Evolutionary conservation across 2,113 vertebrate genomes (phyloP).

Genomic region (Cygnus atratus): DNA sequence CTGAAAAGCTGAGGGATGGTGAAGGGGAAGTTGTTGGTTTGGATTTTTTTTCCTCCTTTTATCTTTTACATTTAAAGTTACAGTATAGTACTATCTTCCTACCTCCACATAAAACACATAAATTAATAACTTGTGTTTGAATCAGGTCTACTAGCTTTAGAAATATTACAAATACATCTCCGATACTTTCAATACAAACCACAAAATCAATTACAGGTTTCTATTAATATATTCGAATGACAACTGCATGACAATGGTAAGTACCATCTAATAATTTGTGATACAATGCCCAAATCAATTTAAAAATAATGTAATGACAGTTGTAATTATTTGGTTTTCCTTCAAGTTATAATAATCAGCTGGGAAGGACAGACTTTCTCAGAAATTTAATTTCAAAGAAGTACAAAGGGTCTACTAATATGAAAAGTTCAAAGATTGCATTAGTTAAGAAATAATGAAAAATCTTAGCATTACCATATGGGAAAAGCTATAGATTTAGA

Average conservation of each 20-base stretch:
- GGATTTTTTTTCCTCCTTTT: neutral
- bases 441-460: neutral
- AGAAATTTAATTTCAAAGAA: neutral
- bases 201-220: neutral
- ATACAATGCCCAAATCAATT: neutral
- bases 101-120: neutral
- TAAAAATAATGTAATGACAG: neutral
- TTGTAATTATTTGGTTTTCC: neutral
- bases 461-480: neutral
- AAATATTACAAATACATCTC: neutral
- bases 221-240: neutral
- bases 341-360: neutral
- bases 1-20: neutral
- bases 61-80: neutral
- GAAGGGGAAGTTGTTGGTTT: neutral
- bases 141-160: neutral
- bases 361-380: neutral
- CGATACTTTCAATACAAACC: neutral
- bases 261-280: neutral
- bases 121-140: neutral
- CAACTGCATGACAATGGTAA: neutral
- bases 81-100: neutral
- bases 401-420: fast-evolving
- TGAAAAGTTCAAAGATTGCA: neutral
- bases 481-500: neutral